Percentiles rank a stretch among this genome's conserved stretches.
Conservation (phyloP, 2,113 vertebrate genomes). For the Pollachius pollachius region DNA sequence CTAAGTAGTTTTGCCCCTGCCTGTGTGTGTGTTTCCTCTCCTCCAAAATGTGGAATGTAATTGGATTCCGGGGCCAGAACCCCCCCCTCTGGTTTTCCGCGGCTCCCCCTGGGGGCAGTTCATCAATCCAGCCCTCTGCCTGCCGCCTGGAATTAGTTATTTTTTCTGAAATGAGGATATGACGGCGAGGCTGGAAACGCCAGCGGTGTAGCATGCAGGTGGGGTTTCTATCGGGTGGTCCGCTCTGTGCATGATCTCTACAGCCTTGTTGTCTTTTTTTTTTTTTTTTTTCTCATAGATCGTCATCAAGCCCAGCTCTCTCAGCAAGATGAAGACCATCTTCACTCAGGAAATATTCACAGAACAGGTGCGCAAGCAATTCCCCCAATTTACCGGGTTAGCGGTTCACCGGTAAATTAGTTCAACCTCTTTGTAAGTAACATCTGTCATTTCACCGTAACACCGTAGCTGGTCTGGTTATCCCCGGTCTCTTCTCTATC, state of each 20-base stretch:
- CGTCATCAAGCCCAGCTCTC: constrained; percentile 95
- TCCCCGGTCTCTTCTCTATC: too few species aligned
- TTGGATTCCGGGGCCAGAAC: constrained; percentile 51
- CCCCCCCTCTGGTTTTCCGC: constrained; percentile 23
- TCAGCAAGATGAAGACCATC: constrained; percentile 98
- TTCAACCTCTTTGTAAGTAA: not conserved
- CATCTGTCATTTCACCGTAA: too few species aligned
- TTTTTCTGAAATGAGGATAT: constrained; percentile 57
- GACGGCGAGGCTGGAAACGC: constrained; percentile 17
- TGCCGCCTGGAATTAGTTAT: constrained; percentile 56
- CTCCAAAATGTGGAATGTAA: constrained; percentile 63
- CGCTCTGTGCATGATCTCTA: constrained; percentile 4
- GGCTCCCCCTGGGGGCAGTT: constrained; percentile 39
- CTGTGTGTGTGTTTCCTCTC: constrained; percentile 53
- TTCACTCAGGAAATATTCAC: constrained; percentile 99
- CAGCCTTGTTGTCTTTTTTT: not conserved
- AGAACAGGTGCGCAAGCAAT: constrained; percentile 83
- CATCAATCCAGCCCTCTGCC: constrained; percentile 46
- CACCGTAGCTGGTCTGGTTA: too few species aligned
- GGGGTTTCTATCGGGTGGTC: constrained; percentile 43
- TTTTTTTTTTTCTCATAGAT: constrained; percentile 75
- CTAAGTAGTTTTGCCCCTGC: constrained; percentile 53
- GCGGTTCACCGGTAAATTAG: not conserved
- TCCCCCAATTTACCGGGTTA: too few species aligned
- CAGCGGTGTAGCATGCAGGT: constrained; percentile 43